Conservation (phyloP, 2,888 invertebrate genomes). For the Aleiodes alternator region DNA sequence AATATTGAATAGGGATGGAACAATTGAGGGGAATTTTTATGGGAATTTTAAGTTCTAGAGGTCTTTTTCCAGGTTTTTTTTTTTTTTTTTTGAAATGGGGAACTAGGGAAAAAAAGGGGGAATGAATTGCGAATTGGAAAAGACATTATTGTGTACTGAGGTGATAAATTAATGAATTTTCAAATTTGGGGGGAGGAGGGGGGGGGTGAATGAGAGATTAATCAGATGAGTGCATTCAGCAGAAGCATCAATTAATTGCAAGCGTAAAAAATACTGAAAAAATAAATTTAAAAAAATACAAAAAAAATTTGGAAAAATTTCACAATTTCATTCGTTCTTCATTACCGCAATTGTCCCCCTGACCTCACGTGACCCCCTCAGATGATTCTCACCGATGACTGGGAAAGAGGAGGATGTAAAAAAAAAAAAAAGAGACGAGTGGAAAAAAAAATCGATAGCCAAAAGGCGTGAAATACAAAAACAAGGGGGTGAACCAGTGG, state of each 20-base stretch:
- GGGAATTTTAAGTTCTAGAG: not conserved
- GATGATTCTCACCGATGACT: constrained; percentile 14
- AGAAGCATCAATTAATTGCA: no score
- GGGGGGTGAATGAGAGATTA: not conserved
- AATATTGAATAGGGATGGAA: constrained; percentile 10
- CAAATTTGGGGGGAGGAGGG: not conserved
- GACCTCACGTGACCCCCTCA: not conserved
- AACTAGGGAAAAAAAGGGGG: not conserved
- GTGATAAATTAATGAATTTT: not conserved
- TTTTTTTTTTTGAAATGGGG: no score
- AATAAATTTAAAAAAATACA: no score
- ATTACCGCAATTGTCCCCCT: not conserved
- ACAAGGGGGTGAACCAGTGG: constrained; percentile 36
- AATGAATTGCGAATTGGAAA: constrained; percentile 7
- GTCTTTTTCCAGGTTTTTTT: no score
- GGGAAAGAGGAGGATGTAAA: not conserved
- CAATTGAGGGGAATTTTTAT: not conserved
- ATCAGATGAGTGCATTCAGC: no score
- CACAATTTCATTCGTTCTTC: no score
- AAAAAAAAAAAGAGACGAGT: not conserved
- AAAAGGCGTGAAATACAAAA: constrained; percentile 42
- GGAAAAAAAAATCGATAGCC: constrained; percentile 23
- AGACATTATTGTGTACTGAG: not conserved
- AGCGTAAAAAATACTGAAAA: no score
- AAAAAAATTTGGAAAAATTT: no score